Evolutionary conservation across 2,797 vertebrate species (phyloP).

Genomic region (Coracias cyanogaster): DNA sequence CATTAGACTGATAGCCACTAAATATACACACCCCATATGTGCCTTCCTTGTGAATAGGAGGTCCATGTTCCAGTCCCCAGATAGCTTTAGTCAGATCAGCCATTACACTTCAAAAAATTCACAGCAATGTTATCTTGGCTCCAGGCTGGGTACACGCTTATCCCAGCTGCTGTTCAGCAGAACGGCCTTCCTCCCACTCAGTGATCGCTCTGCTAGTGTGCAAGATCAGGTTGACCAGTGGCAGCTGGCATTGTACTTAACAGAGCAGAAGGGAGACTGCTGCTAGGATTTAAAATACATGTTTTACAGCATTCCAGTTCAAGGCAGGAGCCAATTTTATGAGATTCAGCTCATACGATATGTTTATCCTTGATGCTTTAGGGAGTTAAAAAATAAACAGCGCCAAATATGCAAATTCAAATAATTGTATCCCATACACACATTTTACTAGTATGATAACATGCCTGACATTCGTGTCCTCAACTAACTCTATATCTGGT

Average conservation of each 20-base stretch:
- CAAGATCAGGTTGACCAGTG: background rate
- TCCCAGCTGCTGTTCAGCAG: background rate
- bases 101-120: background rate
- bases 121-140: background rate
- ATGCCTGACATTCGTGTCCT: background rate
- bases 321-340: slow-evolving; percentile 33
- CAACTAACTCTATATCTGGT: background rate
- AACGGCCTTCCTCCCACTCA: background rate
- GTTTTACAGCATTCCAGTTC: slow-evolving; percentile 4
- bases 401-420: slow-evolving; percentile 11
- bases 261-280: slow-evolving; percentile 30
- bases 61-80: background rate
- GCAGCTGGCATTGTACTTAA: background rate
- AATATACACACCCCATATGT: background rate
- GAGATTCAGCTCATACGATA: slow-evolving; percentile 4
- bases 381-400: slow-evolving; percentile 19
- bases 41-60: background rate
- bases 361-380: background rate
- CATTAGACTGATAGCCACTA: background rate
- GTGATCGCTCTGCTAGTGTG: background rate
- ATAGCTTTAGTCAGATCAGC: background rate
- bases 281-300: slow-evolving; percentile 10
- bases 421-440: background rate
- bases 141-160: background rate
- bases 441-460: background rate